phyloP scores from a whole-genome alignment of 2,113 vertebrate genomes.

The Anolis carolinensis region DNA sequence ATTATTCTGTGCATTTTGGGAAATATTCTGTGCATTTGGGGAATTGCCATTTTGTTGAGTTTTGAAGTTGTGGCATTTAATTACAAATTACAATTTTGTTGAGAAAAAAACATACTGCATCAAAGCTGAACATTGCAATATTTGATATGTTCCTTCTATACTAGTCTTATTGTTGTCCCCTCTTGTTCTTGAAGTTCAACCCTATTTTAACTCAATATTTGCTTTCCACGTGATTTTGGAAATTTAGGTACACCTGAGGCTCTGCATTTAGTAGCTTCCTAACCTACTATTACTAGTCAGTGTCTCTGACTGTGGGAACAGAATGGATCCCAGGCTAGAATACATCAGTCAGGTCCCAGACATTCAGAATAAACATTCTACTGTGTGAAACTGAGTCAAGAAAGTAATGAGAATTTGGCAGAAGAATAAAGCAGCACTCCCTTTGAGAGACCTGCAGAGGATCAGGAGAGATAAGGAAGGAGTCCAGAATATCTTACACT shows the following conservation, averaged over 20 bases:
- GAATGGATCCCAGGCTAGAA: neutral
- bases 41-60: too few species aligned
- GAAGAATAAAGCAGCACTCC: neutral
- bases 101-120: neutral
- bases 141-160: neutral
- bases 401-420: constrained; percentile 12
- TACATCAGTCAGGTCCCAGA: neutral
- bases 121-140: neutral
- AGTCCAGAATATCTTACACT: neutral
- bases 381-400: neutral
- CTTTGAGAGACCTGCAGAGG: neutral
- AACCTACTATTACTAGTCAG: neutral
- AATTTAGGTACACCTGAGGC: neutral
- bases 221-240: neutral
- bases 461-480: neutral
- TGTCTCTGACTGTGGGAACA: neutral
- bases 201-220: too few species aligned
- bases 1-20: too few species aligned
- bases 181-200: neutral
- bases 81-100: neutral
- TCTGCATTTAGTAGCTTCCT: neutral
- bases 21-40: too few species aligned
- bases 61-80: neutral
- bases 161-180: neutral
- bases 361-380: neutral